phyloP scores from a whole-genome alignment of 2,113 vertebrate genomes.

The Chamaea fasciata region DNA sequence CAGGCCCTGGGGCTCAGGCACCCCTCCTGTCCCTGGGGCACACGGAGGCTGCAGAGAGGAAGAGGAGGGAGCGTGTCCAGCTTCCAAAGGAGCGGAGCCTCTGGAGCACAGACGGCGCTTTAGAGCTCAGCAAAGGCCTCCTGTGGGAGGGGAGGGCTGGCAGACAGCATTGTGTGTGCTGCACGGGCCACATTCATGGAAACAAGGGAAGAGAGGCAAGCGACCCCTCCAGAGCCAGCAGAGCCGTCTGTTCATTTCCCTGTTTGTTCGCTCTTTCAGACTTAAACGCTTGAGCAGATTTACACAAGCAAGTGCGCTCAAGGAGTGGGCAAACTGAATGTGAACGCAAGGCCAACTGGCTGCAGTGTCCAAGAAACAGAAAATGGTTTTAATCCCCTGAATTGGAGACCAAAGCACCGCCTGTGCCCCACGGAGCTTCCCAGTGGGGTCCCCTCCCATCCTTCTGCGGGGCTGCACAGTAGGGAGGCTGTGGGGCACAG shows the following conservation, averaged over 20 bases:
- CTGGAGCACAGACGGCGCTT: not conserved
- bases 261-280: slow-evolving; percentile 56
- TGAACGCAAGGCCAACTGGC: slow-evolving; percentile 23
- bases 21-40: not conserved
- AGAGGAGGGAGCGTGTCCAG: not conserved
- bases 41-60: not conserved
- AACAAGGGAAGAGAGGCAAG: not conserved
- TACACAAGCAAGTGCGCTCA: slow-evolving; percentile 43
- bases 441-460: not conserved
- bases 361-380: slow-evolving; percentile 2
- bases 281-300: slow-evolving; percentile 54
- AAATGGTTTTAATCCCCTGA: slow-evolving; percentile 37
- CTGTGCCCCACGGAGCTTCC: not conserved
- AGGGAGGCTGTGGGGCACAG: not conserved
- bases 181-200: not conserved
- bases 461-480: not conserved
- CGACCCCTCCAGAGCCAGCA: slow-evolving; percentile 28
- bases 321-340: slow-evolving; percentile 44
- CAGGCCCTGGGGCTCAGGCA: not conserved
- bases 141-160: not conserved
- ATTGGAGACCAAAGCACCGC: not conserved
- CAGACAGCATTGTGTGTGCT: slow-evolving; percentile 5
- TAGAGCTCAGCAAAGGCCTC: not conserved
- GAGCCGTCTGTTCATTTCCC: slow-evolving; percentile 3
- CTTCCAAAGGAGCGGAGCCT: not conserved